These are phyloP conservation scores for Agapornis roseicollis DNA, from an alignment of 2,113 vertebrate genomes.

Conservation along the genomic window DNA sequence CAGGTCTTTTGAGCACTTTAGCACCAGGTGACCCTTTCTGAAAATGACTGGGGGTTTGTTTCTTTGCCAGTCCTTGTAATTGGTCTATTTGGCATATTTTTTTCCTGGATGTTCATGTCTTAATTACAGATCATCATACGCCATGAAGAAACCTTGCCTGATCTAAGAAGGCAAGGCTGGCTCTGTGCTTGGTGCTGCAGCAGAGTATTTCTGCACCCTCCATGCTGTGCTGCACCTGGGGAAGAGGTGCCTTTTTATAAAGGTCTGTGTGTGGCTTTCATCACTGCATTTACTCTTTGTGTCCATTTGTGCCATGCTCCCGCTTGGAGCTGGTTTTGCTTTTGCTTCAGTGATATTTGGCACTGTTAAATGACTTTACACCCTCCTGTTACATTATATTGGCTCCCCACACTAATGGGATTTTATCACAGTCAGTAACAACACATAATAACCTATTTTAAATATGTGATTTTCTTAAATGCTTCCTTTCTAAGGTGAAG, in stretches of 20 bases:
- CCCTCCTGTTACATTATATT: not conserved
- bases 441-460: not conserved
- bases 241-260: not conserved
- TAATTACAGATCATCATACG: not conserved
- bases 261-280: not conserved
- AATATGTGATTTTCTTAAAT: not conserved
- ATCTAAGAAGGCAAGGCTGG: not conserved
- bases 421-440: not conserved
- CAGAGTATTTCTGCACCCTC: not conserved
- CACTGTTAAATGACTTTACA: not conserved
- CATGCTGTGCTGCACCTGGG: not conserved
- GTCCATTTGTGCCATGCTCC: not conserved
- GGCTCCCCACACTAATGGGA: not conserved
- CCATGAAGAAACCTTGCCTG: not conserved
- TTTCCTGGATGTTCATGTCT: not conserved
- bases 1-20: not conserved
- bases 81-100: not conserved
- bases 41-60: not conserved
- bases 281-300: not conserved
- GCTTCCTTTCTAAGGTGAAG: not conserved
- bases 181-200: not conserved
- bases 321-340: not conserved
- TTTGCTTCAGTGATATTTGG: not conserved
- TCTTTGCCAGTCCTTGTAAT: not conserved
- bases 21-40: not conserved